A percentile compares a stretch with the other conserved stretches of the same genome.
phyloP scores from a whole-genome alignment of 2,113 vertebrate genomes.

The Mormoops blainvillei region DNA sequence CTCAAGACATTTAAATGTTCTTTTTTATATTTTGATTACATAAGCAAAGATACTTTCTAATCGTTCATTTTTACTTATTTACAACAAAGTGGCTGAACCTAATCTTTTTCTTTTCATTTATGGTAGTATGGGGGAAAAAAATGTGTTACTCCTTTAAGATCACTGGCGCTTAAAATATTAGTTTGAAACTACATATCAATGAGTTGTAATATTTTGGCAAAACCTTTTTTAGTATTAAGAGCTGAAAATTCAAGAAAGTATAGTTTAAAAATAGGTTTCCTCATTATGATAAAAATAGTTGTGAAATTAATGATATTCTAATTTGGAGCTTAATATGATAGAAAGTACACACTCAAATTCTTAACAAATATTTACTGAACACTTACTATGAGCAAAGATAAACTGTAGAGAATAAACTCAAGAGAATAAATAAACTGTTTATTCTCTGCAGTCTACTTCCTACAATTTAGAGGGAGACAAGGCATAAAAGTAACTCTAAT shows the following conservation, averaged over 20 bases:
- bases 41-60: slow-evolving; percentile 9
- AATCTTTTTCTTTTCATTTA: background rate
- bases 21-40: background rate
- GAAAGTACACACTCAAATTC: background rate
- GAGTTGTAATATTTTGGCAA: background rate
- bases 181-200: background rate
- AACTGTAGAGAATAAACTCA: background rate
- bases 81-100: background rate
- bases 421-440: too few species aligned
- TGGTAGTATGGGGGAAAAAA: slow-evolving; percentile 34
- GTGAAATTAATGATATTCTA: background rate
- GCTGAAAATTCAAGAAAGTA: background rate
- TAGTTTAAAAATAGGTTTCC: background rate
- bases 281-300: background rate
- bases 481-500: background rate
- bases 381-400: background rate
- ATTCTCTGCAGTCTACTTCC: background rate
- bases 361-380: background rate
- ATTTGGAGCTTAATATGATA: background rate
- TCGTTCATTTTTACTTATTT: slow-evolving; percentile 37
- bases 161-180: background rate
- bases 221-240: background rate
- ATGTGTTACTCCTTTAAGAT: background rate
- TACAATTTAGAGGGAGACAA: background rate
- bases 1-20: background rate